Conservation (phyloP, 2,797 vertebrate genomes). For the Natrix natrix region DNA sequence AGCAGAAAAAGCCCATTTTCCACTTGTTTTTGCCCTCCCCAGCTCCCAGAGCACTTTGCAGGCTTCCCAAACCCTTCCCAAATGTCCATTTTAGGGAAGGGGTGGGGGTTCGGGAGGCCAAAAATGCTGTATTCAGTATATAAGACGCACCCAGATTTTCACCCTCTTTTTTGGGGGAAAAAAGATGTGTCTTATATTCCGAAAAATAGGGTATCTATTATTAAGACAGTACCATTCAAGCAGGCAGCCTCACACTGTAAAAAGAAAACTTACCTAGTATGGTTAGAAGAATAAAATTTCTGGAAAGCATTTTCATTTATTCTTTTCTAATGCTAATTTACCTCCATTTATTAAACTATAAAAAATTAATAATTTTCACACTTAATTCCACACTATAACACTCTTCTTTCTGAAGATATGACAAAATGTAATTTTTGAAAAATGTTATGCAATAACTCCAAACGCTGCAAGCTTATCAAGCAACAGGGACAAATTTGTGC, state of each 20-base stretch:
- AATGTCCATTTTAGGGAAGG: too few relatives aligned
- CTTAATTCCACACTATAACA: not conserved
- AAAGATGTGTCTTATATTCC: too few relatives aligned
- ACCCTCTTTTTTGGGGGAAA: too few relatives aligned
- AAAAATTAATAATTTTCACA: not conserved
- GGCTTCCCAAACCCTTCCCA: too few relatives aligned
- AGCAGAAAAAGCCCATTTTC: too few relatives aligned
- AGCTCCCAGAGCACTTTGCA: too few relatives aligned
- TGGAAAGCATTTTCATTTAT: constrained; percentile 1
- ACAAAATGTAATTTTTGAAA: not conserved
- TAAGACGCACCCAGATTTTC: too few relatives aligned
- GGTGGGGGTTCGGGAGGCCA: too few relatives aligned
- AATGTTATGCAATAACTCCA: not conserved
- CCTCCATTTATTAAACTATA: not conserved
- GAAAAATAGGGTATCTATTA: not conserved
- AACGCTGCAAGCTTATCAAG: not conserved
- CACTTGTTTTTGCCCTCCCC: too few relatives aligned
- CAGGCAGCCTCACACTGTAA: not conserved
- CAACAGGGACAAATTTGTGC: not conserved
- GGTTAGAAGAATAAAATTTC: not conserved
- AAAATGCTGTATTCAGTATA: too few relatives aligned
- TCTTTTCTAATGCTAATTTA: constrained; percentile 20
- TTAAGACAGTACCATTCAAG: not conserved
- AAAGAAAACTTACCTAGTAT: not conserved
- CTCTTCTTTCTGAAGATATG: not conserved